These are phyloP conservation scores for Cyclura pinguis DNA, from an alignment of 2,797 vertebrate species.

Conservation along the genomic window DNA sequence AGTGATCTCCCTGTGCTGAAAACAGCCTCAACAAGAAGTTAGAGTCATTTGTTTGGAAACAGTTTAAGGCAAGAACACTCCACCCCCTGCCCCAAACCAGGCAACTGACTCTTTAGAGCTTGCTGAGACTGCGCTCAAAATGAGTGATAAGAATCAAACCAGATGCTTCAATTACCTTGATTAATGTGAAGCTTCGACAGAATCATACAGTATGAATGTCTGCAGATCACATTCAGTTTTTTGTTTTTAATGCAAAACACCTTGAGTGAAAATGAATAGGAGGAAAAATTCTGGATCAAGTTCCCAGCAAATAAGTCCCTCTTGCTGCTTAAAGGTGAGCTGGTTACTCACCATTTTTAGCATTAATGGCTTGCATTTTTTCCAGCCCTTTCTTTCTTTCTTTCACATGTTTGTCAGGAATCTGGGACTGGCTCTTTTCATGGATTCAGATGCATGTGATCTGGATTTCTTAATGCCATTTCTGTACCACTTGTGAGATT, in stretches of 20 bases:
- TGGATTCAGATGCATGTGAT: slow-evolving; percentile 89
- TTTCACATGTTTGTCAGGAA: too few species aligned
- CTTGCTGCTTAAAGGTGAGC: too few species aligned
- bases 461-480: slow-evolving; percentile 96
- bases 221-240: too few species aligned
- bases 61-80: not conserved
- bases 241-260: too few species aligned
- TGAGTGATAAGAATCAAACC: not conserved
- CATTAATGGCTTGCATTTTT: too few species aligned
- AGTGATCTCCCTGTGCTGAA: not conserved
- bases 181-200: not conserved
- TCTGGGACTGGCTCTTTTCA: slow-evolving; percentile 90
- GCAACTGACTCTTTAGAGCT: not conserved
- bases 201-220: not conserved
- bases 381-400: too few species aligned
- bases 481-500: slow-evolving; percentile 96
- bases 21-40: not conserved
- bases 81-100: too few species aligned
- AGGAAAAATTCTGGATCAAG: too few species aligned
- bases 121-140: not conserved
- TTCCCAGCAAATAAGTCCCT: too few species aligned
- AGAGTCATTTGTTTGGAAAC: not conserved
- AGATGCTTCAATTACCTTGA: not conserved
- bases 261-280: too few species aligned
- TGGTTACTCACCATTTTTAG: too few species aligned